Base-by-base conservation (phyloP, 2,113 vertebrate genomes). In the Phaetusa simplex region DNA sequence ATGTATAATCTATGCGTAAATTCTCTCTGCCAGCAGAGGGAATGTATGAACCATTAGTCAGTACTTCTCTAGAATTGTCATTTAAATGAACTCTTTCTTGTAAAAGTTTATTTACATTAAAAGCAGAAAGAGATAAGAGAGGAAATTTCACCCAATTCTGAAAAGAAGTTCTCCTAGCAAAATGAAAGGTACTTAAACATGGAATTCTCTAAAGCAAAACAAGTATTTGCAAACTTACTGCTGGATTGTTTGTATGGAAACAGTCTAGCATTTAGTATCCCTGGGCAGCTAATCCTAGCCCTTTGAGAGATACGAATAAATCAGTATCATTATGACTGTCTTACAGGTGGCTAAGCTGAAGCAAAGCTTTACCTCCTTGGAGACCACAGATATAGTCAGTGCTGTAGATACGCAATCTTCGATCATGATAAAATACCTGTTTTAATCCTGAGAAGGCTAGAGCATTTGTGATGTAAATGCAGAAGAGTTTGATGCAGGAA, bases 191-290 rank as follows among this genome's bases (percentile, higher is more conserved):
- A 43, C 73, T 90, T 93, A 84, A 90, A 96, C 87, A 61, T 34
- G 69, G 43, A 86, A 87, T 97, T 96, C 86, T 93, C 73, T 56
- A 38, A 82, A 85, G 61, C 18, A 79, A 92, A 95, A 71, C 59
- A 90, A 69, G 17, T 87, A 88, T 94, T 97, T 96, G 82, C 80
- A 82, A 94, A 92, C 53, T 86, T 72, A 20, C 34, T 88, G 69
- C 69, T 87, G 30, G 40, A 56, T 61, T 67, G 36, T 62, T 89
- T 38, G 18, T 26, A 49, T 30, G 16, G 32, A 59, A 78, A 11
- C 15, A 83, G 50, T 40, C 24, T 40, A 59, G 43, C n/a, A 43
- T 59, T 77, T 55, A 45, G 30, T 55, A 23, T 32, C 27, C 21
- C 56, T 40, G 29, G 55, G 40, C 27, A 91, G 38, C 36, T 93